A percentile compares a stretch with the other conserved stretches of the same genome.
phyloP scores from a whole-genome alignment of 92 coral and sea anemone genomes.

The Virgularia gustaviana region DNA sequence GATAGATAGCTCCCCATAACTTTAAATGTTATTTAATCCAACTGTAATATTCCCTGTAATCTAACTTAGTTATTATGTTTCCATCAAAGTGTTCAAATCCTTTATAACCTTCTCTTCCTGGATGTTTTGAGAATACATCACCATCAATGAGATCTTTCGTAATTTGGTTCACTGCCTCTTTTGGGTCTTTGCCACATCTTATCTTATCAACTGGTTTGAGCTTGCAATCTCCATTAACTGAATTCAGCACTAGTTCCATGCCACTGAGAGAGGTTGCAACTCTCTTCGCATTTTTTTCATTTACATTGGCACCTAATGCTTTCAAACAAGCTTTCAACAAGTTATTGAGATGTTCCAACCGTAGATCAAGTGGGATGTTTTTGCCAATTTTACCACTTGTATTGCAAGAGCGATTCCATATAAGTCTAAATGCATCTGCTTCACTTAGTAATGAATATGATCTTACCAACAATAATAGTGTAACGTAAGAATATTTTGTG shows the following conservation, averaged over 20 bases:
- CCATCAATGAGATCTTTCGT: conserved; percentile 22
- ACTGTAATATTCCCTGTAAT: conserved; percentile 32
- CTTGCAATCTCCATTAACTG: conserved; percentile 23
- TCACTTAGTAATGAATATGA: conserved; percentile 23
- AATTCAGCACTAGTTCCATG: conserved; percentile 30
- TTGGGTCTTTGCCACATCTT: conserved; percentile 25
- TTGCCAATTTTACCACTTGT: too few species aligned
- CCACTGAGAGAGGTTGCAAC: conserved; percentile 31
- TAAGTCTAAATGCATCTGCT: conserved; percentile 37
- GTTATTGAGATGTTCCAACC: too few species aligned
- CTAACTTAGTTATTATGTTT: conserved; percentile 27
- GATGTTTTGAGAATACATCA: conserved; percentile 22
- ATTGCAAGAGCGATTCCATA: too few species aligned
- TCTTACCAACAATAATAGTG: conserved; percentile 32
- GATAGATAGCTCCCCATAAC: conserved; percentile 25
- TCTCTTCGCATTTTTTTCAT: conserved; percentile 41
- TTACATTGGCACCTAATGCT: too few species aligned
- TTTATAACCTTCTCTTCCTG: conserved; percentile 32
- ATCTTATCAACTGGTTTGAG: conserved; percentile 2
- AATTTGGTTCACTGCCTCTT: conserved; percentile 40
- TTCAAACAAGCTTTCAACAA: too few species aligned
- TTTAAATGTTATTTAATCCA: conserved; percentile 41
- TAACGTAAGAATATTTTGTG: conserved; percentile 17
- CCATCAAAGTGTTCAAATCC: conserved; percentile 28
- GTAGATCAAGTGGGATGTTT: too few species aligned